Conservation (phyloP, 2,797 vertebrate genomes). For the Phrynocephalus forsythii region DNA sequence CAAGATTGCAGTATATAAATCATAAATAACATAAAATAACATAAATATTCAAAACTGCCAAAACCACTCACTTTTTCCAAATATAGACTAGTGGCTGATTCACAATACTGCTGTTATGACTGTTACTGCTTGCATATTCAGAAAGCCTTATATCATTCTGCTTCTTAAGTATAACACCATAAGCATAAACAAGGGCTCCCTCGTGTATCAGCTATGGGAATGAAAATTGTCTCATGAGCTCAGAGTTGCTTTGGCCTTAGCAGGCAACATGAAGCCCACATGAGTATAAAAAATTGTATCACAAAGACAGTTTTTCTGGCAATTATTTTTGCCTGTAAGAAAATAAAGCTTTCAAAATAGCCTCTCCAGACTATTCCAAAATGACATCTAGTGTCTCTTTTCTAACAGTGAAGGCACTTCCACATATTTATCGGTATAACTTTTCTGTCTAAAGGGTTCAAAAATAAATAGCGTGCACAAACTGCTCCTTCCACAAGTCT, state of each 20-base stretch:
- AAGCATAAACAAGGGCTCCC: not conserved
- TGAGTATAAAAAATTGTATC: not conserved
- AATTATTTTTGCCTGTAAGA: not conserved
- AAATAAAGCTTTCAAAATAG: not conserved
- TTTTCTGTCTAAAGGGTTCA: not conserved
- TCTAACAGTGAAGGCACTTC: not conserved
- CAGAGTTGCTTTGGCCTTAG: not conserved
- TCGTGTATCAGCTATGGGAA: conserved; percentile 2
- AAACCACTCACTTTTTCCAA: not conserved
- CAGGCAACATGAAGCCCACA: not conserved
- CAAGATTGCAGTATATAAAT: too few species aligned
- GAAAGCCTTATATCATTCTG: not conserved
- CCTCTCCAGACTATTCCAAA: not conserved
- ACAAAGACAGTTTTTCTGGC: not conserved
- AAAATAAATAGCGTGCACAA: not conserved
- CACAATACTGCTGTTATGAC: not conserved
- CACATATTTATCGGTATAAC: not conserved
- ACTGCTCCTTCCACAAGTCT: not conserved
- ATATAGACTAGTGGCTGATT: not conserved
- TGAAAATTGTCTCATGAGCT: not conserved
- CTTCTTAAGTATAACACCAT: not conserved
- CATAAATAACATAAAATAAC: too few species aligned
- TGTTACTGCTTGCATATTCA: not conserved
- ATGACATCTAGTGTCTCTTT: not conserved
- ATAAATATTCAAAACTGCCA: not conserved